phyloP scores from a whole-genome alignment of 2,797 vertebrate genomes.

The Apogon hyalosoma region DNA sequence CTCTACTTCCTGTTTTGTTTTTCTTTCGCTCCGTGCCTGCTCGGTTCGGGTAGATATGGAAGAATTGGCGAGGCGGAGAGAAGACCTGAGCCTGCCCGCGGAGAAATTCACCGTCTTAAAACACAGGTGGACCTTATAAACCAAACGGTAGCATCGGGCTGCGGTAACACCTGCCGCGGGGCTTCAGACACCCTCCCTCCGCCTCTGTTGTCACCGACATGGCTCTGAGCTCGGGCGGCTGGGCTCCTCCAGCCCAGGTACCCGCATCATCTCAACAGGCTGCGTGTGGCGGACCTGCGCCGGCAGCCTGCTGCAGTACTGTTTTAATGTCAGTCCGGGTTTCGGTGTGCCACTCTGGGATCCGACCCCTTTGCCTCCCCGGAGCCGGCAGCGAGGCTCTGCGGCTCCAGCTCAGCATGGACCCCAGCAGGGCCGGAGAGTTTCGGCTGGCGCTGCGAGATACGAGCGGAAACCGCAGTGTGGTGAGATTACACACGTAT shows the following conservation, averaged over 20 bases:
- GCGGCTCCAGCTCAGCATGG: slow-evolving; percentile 90
- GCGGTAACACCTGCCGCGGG: slow-evolving; percentile 31
- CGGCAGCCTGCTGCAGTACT: slow-evolving; percentile 74
- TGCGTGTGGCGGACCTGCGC: slow-evolving; percentile 55
- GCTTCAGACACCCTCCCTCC: slow-evolving; percentile 27
- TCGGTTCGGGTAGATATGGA: slow-evolving; percentile 67
- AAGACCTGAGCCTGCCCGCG: slow-evolving; percentile 32
- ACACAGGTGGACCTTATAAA: slow-evolving; percentile 51
- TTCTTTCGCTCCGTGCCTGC: slow-evolving; percentile 46
- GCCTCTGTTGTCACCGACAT: slow-evolving; percentile 60
- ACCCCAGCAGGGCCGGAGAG: slow-evolving; percentile 85
- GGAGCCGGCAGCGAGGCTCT: slow-evolving; percentile 80
- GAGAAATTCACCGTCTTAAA: slow-evolving; percentile 44
- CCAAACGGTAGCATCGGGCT: slow-evolving; percentile 22
- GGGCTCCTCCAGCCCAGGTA: slow-evolving; percentile 76
- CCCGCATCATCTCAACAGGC: slow-evolving; percentile 71
- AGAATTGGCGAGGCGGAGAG: slow-evolving; percentile 31
- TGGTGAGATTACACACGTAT: slow-evolving; percentile 69
- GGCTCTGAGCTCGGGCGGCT: slow-evolving; percentile 77
- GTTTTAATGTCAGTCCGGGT: slow-evolving; percentile 90
- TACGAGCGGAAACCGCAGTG: slow-evolving; percentile 79
- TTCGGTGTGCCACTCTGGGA: slow-evolving; percentile 84
- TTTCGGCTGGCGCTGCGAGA: slow-evolving; percentile 87
- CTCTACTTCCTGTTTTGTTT: slow-evolving; percentile 81
- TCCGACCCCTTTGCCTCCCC: slow-evolving; percentile 77